Conservation (phyloP, 2,888 invertebrate genomes). For the Busseola fusca region DNA sequence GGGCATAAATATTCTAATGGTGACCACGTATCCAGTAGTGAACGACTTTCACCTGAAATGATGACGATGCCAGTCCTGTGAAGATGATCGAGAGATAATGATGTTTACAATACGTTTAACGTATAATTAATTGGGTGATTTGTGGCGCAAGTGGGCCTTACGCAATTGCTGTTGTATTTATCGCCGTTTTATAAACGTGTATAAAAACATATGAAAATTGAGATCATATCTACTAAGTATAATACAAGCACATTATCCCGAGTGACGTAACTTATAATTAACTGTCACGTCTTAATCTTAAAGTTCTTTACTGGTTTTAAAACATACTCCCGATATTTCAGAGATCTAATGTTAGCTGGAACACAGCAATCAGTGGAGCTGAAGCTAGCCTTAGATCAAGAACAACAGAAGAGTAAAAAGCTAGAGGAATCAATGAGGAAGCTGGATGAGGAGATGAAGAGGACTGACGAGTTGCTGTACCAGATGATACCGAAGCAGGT, state of each 20-base stretch:
- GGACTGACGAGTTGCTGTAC: constrained; percentile 98
- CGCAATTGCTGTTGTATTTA: background rate
- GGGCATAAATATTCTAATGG: background rate
- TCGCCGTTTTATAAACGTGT: background rate
- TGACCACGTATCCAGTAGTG: background rate
- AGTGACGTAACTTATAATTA: background rate
- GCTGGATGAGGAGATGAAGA: constrained; percentile 97
- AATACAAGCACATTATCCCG: background rate
- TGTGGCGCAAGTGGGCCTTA: background rate
- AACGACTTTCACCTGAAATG: background rate
- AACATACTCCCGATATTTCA: constrained; percentile 70
- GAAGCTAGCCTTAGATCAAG: constrained; percentile 98
- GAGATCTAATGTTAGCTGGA: constrained; percentile 98
- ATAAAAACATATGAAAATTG: background rate
- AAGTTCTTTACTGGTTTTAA: background rate
- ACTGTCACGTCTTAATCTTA: no score
- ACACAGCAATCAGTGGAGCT: constrained; percentile 99
- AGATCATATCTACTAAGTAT: background rate
- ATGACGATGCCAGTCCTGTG: background rate
- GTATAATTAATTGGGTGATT: background rate
- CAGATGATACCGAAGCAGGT: constrained; percentile 99
- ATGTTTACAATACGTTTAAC: background rate
- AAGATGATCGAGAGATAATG: no score
- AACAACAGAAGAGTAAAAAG: constrained; percentile 98
- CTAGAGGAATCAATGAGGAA: constrained; percentile 98